A percentile compares a stretch with the other conserved stretches of the same genome.
These are phyloP conservation scores for Falco berigora DNA, from an alignment of 2,797 vertebrate genomes.

Conservation along the genomic window DNA sequence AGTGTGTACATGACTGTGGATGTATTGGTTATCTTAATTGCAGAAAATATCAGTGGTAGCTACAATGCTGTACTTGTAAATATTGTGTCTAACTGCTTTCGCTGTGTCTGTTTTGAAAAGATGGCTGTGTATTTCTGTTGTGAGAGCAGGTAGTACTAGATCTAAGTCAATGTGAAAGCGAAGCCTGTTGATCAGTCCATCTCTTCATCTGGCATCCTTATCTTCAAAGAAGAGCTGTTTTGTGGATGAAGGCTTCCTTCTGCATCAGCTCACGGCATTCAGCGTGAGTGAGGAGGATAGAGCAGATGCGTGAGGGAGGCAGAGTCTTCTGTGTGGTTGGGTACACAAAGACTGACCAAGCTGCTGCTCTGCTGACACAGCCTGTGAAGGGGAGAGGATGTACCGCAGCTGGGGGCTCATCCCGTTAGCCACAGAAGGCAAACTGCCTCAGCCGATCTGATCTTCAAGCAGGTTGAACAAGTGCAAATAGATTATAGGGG, in stretches of 20 bases:
- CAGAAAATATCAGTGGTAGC: neutral
- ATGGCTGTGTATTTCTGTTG: neutral
- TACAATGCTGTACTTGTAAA: neutral
- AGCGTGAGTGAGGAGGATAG: neutral
- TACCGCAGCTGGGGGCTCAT: neutral
- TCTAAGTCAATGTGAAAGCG: rapidly evolving
- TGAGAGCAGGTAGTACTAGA: neutral
- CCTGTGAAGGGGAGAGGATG: neutral
- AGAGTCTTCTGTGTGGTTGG: neutral
- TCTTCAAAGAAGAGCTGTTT: neutral
- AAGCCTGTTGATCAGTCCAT: neutral
- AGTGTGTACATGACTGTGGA: rapidly evolving
- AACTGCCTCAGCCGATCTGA: neutral
- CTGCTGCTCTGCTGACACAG: neutral
- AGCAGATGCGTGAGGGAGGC: neutral
- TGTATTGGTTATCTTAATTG: neutral
- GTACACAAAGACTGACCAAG: rapidly evolving
- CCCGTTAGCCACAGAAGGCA: neutral
- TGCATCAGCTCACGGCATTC: neutral
- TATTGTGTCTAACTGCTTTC: neutral
- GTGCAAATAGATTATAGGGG: neutral
- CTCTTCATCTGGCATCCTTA: neutral
- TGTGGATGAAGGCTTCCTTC: neutral
- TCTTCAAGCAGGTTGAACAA: neutral
- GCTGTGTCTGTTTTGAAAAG: neutral